Evolutionary conservation across 2,113 vertebrate genomes (phyloP), one percentile per base, ranked within the genome.

Genomic region (Orcinus orca): DNA sequence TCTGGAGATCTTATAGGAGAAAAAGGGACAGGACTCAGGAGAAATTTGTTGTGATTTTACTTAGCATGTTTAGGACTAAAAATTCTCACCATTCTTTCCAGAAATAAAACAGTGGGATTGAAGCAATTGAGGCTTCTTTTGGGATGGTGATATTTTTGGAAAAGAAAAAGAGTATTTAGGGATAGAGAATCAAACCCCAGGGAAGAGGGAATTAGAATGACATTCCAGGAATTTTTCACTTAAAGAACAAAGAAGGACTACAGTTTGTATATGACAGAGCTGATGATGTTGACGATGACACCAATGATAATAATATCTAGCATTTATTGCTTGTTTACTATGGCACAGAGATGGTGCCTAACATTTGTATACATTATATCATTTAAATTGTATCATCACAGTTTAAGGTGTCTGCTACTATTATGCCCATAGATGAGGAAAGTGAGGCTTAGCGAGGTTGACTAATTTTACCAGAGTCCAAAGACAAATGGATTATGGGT

Each of bases 11-110:
- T 44, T 41, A 50, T 26, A 38, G 44, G 36, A 92, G 33, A 67
- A 88, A 73, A 92, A 67, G 50, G 47, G 31, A 38, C 4, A 93
- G 21, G 21, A 31, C 15, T 55, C 58, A 53, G 36, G 67, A 97
- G 88, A 97, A 85, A 90, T 82, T 76, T 92, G 62, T 93, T 93
- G 38, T 95, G 53, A 20, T 95, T 96, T 95, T 97, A 92, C 44
- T 95, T 88, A 92, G 65, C 38, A 81, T 93, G 41, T 60, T 62
- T 86, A 88, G 29, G 26, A 71, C 26, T 58, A 44, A 92, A 93
- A 70, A 90, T 83, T 91, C 63, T 77, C 83, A 84, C 25, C 13
- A n/a, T 95, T 83, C 31, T 93, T 90, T 77, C 85, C 31, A 71
- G 85, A 96, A 95, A 87, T 90, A 90, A 83, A 96, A 71, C 47